phyloP scores from a whole-genome alignment of 2,113 vertebrate species.

The Pungitius pungitius region DNA sequence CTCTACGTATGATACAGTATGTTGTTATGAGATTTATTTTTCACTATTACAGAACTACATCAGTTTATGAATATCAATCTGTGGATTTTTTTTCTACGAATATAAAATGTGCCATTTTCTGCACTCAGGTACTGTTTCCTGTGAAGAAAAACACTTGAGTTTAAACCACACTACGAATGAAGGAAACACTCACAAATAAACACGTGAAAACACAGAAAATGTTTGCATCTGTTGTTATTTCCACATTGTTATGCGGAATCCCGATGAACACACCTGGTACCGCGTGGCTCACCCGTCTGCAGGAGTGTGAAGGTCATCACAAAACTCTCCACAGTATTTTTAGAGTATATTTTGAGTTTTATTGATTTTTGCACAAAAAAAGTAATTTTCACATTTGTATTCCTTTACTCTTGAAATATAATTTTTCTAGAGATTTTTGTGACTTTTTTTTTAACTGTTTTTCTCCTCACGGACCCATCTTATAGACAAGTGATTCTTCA shows the following conservation, averaged over 20 bases:
- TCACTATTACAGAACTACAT: conserved; percentile 34
- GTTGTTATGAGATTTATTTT: conserved; percentile 52
- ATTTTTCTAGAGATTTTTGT: conserved; percentile 24
- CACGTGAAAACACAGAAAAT: conserved; percentile 34
- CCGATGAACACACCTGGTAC: not conserved
- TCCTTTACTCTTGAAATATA: conserved; percentile 32
- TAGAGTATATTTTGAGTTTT: conserved; percentile 70
- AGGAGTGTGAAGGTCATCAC: conserved; percentile 50
- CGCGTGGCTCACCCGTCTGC: not conserved
- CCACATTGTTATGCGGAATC: not conserved
- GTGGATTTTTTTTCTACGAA: conserved; percentile 54
- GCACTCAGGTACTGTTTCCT: conserved; percentile 70
- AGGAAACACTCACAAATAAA: conserved; percentile 63
- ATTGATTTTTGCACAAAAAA: conserved; percentile 70
- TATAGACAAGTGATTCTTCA: conserved; percentile 28
- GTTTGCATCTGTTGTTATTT: conserved; percentile 8
- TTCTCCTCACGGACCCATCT: conserved; percentile 47
- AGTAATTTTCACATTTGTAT: conserved; percentile 68
- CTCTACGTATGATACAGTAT: conserved; percentile 32
- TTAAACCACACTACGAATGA: conserved; percentile 33
- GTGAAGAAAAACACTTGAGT: conserved; percentile 42
- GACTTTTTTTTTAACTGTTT: conserved; percentile 58
- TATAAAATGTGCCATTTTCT: conserved; percentile 60
- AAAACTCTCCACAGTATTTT: conserved; percentile 56
- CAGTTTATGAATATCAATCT: conserved; percentile 45